A percentile compares a stretch with the other conserved stretches of the same genome.
These are phyloP conservation scores for Matsumyia berberina DNA, from an alignment of 2,888 invertebrate species.

Conservation along the genomic window DNA sequence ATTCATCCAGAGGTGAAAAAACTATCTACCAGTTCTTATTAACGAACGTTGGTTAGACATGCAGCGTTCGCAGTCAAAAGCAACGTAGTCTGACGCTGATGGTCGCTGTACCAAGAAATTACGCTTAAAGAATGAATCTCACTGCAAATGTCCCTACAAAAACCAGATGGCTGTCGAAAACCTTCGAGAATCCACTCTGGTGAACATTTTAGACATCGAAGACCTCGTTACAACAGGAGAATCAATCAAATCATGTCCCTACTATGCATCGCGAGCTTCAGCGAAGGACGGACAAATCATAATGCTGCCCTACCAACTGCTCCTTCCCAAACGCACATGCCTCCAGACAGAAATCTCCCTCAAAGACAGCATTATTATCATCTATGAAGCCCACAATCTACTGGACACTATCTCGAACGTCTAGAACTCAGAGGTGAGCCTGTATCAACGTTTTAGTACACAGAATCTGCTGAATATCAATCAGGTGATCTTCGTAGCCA, in stretches of 20 bases:
- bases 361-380: conserved; percentile 91
- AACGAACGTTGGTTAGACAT: conserved; percentile 96
- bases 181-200: conserved; percentile 87
- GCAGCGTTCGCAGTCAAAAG: conserved; percentile 87
- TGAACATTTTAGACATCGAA: conserved; percentile 94
- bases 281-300: conserved; percentile 93
- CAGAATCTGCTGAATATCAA: conserved; percentile 92
- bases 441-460: conserved; percentile 90
- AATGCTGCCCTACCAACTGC: conserved; percentile 90
- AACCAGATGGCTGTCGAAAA: conserved; percentile 87
- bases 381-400: conserved; percentile 99
- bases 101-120: conserved; percentile 85
- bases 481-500: conserved; percentile 92
- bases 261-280: conserved; percentile 94
- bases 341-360: conserved; percentile 88
- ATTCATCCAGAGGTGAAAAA: conserved; percentile 92
- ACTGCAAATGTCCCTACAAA: conserved; percentile 88
- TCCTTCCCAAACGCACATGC: conserved; percentile 92
- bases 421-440: conserved; percentile 90
- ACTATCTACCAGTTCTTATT: conserved; percentile 90
- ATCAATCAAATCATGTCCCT: conserved; percentile 93
- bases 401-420: conserved; percentile 95
- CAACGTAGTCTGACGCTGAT: conserved; percentile 55
- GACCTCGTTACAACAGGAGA: conserved; percentile 90
- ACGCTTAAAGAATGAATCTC: conserved; percentile 84